phyloP scores from a whole-genome alignment of 2,888 invertebrate species.

The Sesamia inferens region DNA sequence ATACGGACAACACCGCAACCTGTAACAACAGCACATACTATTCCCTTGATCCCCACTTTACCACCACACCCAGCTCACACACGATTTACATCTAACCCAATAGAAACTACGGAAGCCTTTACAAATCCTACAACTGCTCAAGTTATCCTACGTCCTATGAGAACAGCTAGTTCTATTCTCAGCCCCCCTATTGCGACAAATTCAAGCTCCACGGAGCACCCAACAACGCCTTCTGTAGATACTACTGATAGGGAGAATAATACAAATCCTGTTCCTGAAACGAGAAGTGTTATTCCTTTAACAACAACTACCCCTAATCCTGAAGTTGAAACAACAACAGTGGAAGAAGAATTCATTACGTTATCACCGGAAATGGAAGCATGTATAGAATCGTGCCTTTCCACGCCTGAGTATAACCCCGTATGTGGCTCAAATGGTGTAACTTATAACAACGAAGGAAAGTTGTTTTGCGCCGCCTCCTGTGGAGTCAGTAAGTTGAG shows the following conservation, averaged over 20 bases:
- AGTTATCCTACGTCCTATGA: not conserved
- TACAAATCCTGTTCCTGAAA: conserved; percentile 4
- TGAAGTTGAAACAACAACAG: conserved; percentile 23
- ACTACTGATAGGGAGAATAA: conserved; percentile 15
- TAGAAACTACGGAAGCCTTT: not conserved
- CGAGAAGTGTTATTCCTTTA: not conserved
- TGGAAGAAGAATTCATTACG: conserved; percentile 16
- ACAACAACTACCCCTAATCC: not conserved
- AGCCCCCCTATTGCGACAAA: not conserved
- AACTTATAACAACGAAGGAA: conserved; percentile 81
- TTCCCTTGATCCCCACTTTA: not conserved
- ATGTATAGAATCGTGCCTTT: conserved; percentile 57
- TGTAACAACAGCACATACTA: not conserved
- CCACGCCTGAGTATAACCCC: conserved; percentile 82
- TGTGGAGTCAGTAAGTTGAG: conserved; percentile 83
- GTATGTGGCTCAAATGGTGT: conserved; percentile 83
- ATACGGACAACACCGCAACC: not conserved
- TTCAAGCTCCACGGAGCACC: not conserved
- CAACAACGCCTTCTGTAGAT: conserved; percentile 3
- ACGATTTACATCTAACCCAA: not conserved
- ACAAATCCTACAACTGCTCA: not conserved
- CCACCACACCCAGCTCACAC: not conserved
- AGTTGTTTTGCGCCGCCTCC: conserved; percentile 77
- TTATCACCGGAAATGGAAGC: conserved; percentile 33
- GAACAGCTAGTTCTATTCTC: not conserved